Conservation (phyloP, 2,797 vertebrate species). For the Lutjanus argentimaculatus region DNA sequence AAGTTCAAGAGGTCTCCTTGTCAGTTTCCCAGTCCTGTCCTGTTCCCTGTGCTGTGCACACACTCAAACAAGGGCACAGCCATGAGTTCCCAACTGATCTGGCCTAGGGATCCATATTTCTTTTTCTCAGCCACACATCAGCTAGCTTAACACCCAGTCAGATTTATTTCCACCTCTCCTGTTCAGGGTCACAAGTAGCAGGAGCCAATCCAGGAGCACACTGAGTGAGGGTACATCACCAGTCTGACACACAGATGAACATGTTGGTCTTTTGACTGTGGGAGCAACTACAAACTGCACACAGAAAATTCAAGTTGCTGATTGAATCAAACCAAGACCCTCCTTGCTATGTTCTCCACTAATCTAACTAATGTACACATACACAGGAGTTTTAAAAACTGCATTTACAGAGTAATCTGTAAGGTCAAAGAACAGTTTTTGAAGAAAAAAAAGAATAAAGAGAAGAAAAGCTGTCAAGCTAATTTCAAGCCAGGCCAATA, state of each 20-base stretch:
- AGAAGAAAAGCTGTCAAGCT: neutral
- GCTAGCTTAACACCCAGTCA: neutral
- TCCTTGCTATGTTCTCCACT: neutral
- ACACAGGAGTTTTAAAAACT: neutral
- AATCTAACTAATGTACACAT: neutral
- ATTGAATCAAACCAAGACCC: neutral
- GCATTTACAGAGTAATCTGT: neutral
- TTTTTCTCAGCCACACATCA: neutral
- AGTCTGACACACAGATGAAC: neutral
- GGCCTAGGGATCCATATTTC: conserved; percentile 10
- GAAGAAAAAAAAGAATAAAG: neutral
- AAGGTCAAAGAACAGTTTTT: neutral
- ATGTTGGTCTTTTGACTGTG: neutral
- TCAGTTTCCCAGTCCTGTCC: neutral
- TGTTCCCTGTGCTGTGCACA: neutral
- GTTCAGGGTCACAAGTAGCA: conserved; percentile 1
- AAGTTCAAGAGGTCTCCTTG: conserved; percentile 15
- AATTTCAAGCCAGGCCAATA: neutral
- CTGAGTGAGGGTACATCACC: neutral
- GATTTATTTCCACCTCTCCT: conserved; percentile 20
- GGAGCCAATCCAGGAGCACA: neutral
- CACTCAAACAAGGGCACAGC: conserved; percentile 13
- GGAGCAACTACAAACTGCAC: neutral
- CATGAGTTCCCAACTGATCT: conserved; percentile 4
- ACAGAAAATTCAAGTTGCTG: neutral